A percentile compares a stretch with the other conserved stretches of the same genome.
Evolutionary conservation across 1,140 invertebrate species (phyloP).

Genomic region (Berghia stephanieae): DNA sequence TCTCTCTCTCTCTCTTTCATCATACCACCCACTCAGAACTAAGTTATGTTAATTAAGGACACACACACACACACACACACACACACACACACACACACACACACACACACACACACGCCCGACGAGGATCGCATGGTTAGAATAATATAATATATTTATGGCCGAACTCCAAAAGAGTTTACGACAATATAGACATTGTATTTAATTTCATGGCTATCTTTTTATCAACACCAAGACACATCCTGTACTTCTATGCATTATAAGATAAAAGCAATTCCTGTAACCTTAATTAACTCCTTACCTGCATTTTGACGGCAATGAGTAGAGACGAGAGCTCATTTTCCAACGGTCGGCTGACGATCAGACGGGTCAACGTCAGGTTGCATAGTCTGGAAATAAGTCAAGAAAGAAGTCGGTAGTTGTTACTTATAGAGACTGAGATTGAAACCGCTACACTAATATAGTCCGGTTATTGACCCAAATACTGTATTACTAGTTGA

Average conservation of each 20-base stretch:
- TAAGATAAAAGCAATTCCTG: neutral
- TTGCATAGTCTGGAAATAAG: constrained; percentile 89
- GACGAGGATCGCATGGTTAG: neutral
- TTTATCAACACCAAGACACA: neutral
- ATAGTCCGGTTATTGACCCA: no score
- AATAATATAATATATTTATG: neutral
- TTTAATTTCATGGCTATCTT: neutral
- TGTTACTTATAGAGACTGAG: no score
- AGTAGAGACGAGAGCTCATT: constrained; percentile 88
- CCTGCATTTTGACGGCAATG: constrained; percentile 95
- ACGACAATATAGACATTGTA: neutral
- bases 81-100: neutral
- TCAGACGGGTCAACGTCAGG: constrained; percentile 85
- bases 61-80: neutral
- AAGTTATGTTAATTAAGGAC: neutral
- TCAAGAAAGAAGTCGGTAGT: no score
- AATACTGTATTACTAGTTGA: no score
- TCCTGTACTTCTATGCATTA: neutral
- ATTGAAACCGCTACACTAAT: no score
- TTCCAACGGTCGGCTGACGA: constrained; percentile 83
- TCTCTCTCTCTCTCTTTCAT: neutral
- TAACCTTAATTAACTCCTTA: no score
- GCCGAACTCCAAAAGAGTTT: no score
- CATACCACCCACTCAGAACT: neutral
- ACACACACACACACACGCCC: neutral